These are phyloP conservation scores for Sebastes schlegelii DNA, from an alignment of 2,113 vertebrate genomes.

Conservation along the genomic window DNA sequence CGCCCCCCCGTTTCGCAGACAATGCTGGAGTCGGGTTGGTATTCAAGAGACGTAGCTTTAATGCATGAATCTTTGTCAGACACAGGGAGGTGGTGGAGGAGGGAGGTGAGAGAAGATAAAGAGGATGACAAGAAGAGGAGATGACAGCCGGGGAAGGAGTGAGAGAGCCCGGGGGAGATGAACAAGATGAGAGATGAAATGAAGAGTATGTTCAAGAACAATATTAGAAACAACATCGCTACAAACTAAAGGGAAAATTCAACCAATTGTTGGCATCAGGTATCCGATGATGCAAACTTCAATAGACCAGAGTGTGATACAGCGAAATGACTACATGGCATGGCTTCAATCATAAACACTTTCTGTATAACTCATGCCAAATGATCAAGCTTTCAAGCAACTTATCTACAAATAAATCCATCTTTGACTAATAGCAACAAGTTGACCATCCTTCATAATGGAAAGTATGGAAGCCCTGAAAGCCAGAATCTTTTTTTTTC, in stretches of 20 bases:
- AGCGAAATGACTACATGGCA: neutral
- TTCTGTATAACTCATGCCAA: neutral
- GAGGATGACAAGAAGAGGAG: conserved; percentile 16
- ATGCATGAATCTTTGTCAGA: conserved; percentile 46
- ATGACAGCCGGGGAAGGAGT: neutral
- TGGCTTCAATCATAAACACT: neutral
- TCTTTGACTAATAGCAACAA: neutral
- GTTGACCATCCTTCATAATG: neutral
- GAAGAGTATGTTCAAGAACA: conserved; percentile 1
- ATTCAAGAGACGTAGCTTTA: conserved; percentile 51
- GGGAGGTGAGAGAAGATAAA: neutral
- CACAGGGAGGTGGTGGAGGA: conserved; percentile 19
- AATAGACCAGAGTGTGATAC: neutral
- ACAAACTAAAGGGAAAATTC: neutral
- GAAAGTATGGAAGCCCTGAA: neutral
- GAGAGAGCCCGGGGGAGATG: conserved; percentile 23
- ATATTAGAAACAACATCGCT: neutral
- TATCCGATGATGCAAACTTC: neutral
- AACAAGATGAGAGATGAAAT: neutral
- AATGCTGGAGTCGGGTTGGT: conserved; percentile 20
- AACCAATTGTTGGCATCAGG: neutral
- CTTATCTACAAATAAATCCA: neutral
- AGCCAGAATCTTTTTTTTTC: no score
- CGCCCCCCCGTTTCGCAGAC: conserved; percentile 15
- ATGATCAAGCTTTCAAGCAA: no score